These are phyloP conservation scores for Aproaerema taeniolella DNA, from an alignment of 2,888 invertebrate species.

Conservation along the genomic window DNA sequence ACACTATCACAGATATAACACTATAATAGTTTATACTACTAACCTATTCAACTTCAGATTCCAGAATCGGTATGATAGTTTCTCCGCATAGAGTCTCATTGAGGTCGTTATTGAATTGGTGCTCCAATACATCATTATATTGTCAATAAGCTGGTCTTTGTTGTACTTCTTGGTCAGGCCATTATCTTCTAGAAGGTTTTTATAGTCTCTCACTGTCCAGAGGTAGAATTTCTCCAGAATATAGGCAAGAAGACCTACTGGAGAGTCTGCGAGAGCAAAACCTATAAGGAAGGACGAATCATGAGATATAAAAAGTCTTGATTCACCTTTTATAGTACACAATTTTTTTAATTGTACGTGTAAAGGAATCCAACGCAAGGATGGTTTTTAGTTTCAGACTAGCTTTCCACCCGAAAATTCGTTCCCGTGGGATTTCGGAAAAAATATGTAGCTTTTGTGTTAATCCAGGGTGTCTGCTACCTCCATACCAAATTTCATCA, in stretches of 20 bases:
- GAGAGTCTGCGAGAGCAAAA: conserved; percentile 81
- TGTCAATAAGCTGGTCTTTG: conserved; percentile 83
- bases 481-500: too few species aligned
- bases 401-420: too few species aligned
- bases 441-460: too few species aligned
- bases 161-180: conserved; percentile 79
- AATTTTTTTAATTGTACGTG: too few species aligned
- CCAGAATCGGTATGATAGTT: conserved; percentile 30
- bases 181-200: conserved; percentile 79
- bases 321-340: too few species aligned
- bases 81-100: conserved; percentile 82
- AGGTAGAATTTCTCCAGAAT: conserved; percentile 91
- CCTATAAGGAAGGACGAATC: conserved; percentile 31
- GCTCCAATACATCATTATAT: conserved; percentile 87
- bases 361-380: too few species aligned
- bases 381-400: too few species aligned
- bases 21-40: too few species aligned
- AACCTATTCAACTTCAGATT: conserved; percentile 43
- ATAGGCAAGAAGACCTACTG: conserved; percentile 88
- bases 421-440: too few species aligned
- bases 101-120: conserved; percentile 83
- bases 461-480: too few species aligned
- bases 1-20: too few species aligned
- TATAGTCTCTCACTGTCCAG: conserved; percentile 78
- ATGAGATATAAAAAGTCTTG: too few species aligned